A percentile compares a stretch with the other conserved stretches of the same genome.
phyloP scores from a whole-genome alignment of 2,113 vertebrate genomes.

The Cheirogaleus medius region DNA sequence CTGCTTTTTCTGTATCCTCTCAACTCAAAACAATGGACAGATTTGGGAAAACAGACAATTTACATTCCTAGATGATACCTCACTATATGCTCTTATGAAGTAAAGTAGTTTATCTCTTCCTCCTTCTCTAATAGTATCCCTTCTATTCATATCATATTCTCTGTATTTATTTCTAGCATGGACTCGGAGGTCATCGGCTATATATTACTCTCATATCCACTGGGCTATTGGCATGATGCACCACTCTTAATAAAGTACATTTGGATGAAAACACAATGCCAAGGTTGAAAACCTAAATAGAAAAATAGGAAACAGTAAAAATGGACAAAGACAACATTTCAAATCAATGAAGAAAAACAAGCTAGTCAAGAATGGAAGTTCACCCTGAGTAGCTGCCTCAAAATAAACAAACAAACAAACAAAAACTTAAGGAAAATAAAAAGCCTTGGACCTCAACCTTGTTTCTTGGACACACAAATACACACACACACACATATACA shows the following conservation, averaged over 20 bases:
- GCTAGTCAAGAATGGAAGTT: neutral
- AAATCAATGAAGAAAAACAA: neutral
- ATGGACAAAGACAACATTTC: neutral
- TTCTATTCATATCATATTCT: neutral
- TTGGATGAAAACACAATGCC: neutral
- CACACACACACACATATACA: too few species aligned
- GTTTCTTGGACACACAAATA: neutral
- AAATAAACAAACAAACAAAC: neutral
- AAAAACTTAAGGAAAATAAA: neutral
- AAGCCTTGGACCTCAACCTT: neutral
- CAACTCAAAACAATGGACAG: neutral
- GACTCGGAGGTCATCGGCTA: neutral
- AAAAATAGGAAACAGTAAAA: neutral
- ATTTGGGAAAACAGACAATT: neutral
- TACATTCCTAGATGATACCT: neutral
- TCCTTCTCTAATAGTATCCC: neutral
- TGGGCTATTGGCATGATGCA: neutral
- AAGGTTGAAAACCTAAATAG: neutral
- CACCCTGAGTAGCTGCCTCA: neutral
- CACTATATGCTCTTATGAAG: neutral
- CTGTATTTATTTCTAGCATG: neutral
- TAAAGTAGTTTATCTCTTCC: neutral
- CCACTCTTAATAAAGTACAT: neutral
- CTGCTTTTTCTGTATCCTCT: neutral
- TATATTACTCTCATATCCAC: neutral